phyloP scores from a whole-genome alignment of 2,113 vertebrate species.

The Hyperopisus bebe region DNA sequence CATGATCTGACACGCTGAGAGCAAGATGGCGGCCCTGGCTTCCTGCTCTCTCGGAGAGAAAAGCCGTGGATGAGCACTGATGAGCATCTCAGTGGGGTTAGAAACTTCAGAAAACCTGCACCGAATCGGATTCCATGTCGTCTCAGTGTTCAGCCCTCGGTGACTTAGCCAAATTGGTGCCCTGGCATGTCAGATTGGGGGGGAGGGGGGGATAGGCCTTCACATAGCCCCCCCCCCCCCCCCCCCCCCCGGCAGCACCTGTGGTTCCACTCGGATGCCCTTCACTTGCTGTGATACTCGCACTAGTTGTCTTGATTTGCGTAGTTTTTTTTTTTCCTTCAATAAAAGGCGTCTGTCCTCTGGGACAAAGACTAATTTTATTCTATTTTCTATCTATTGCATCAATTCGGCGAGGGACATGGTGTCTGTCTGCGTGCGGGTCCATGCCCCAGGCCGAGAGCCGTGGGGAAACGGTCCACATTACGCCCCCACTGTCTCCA shows the following conservation, averaged over 20 bases:
- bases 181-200: neutral
- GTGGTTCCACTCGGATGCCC: slow-evolving; percentile 52
- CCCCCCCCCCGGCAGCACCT: slow-evolving; percentile 46
- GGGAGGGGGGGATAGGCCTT: neutral
- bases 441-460: neutral
- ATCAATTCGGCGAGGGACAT: neutral
- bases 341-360: neutral
- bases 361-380: neutral
- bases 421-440: no score
- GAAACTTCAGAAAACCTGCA: neutral
- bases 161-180: neutral
- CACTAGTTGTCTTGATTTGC: slow-evolving; percentile 47
- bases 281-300: slow-evolving; percentile 23
- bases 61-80: neutral
- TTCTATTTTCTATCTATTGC: neutral
- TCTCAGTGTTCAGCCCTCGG: neutral
- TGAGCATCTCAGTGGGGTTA: neutral
- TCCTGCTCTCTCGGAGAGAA: neutral
- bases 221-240: neutral
- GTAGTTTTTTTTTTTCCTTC: slow-evolving; percentile 40
- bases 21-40: neutral
- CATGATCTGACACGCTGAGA: neutral
- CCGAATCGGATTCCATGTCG: neutral
- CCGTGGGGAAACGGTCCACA: neutral
- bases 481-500: neutral